Evolutionary conservation across 2,113 vertebrate genomes (phyloP), one percentile per base, ranked within the genome.

Genomic region (Entomyzon cyanotis): DNA sequence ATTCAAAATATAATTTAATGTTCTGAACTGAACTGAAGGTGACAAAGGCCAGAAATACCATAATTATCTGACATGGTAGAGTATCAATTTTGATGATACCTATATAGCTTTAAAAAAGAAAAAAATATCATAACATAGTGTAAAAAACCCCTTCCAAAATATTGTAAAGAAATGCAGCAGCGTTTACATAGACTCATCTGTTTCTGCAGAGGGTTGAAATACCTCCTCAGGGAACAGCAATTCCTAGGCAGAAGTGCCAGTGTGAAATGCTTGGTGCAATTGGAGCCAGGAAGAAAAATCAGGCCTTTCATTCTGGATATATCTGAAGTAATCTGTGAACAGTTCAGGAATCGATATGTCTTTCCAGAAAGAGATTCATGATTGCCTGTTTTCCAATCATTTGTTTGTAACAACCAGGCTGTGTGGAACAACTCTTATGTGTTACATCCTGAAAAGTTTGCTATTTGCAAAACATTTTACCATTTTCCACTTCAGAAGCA

Each of bases 381-480:
- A 46, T 56, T 92, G 60, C 21, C 41, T 10, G 0, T 84, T 92
- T 94, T 90, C 68, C 71, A 81, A 7, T 90, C 6, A 70, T 85
- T 74, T 90, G 39, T 79, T 82, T 8, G 2, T 31, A 89, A 47
- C 64, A 89, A 52, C 64, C 7, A 5, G 65, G 68, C 63, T 84
- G 52, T 8, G 7, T 52, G 58, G 68, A 93, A 31, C 2, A 74
- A 52, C 23, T 70, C 39, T 30, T 30, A 63, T 15, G 41, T 56
- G 46, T 64, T 4, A 30, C 76, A 90, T 96, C 80, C 94, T 94
- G 79, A 90, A 88, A 89, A 83, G 67, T 88, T 91, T 68, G 46
- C 50, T 71, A 47, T 93, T 96, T 90, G 65, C 85, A 95, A 96
- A 96, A 78, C 71, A 81, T 94, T 81, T 94, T 87, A 78, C 73